These are phyloP conservation scores for Brachyptera putata DNA, from an alignment of 2,888 invertebrate species.

Conservation along the genomic window DNA sequence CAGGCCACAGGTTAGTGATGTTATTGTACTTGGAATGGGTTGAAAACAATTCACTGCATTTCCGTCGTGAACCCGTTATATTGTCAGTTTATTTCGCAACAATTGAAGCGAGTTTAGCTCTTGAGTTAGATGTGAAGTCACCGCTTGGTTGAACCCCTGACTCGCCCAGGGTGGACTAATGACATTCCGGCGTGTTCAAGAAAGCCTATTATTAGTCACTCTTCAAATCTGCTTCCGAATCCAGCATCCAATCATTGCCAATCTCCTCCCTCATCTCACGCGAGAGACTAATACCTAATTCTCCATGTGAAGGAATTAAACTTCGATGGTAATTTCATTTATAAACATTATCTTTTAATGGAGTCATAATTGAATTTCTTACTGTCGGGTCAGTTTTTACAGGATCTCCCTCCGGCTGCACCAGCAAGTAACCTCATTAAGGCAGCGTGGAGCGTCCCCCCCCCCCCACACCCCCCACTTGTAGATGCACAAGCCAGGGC, in stretches of 20 bases:
- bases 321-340: conserved; percentile 10
- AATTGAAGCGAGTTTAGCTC: no score
- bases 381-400: conserved; percentile 14
- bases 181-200: no score
- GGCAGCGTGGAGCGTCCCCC: conserved; percentile 12
- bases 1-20: no score
- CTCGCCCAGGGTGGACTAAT: no score
- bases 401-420: background rate
- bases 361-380: conserved; percentile 12
- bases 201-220: no score
- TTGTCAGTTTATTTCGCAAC: no score
- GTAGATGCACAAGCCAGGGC: background rate
- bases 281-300: background rate
- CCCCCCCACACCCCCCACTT: background rate
- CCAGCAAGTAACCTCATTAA: conserved; percentile 16
- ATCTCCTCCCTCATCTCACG: background rate
- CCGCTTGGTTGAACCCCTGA: no score
- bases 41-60: no score
- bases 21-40: no score
- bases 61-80: no score
- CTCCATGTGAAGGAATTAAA: conserved; percentile 1
- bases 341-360: conserved; percentile 19
- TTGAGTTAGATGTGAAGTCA: no score
- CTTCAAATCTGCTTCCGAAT: no score
- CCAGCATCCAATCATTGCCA: conserved; percentile 16